phyloP scores from a whole-genome alignment of 2,797 vertebrate genomes.

The Malurus leucopterus region DNA sequence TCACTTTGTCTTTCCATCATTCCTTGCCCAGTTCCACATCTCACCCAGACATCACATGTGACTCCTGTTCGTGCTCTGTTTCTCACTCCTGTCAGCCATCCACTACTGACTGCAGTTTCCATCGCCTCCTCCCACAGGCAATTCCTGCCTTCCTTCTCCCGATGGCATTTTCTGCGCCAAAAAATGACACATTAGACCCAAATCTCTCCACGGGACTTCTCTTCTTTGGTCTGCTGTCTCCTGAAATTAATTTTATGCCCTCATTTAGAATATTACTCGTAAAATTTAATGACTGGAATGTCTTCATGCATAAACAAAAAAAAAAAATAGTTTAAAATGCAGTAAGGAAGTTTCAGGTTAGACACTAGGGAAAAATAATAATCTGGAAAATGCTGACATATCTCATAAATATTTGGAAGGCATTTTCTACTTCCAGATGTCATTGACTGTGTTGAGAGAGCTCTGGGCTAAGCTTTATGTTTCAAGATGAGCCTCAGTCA shows the following conservation, averaged over 20 bases:
- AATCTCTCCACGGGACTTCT: not conserved
- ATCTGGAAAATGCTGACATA: conserved; percentile 37
- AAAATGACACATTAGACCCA: not conserved
- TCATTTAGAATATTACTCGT: not conserved
- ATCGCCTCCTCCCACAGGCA: not conserved
- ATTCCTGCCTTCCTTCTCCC: not conserved
- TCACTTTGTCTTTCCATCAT: not conserved
- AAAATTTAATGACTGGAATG: conserved; percentile 3
- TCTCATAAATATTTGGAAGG: conserved; percentile 48
- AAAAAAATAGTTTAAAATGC: not conserved
- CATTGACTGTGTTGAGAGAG: not conserved
- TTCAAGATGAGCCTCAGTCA: not conserved
- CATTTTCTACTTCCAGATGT: conserved; percentile 53
- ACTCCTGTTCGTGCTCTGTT: not conserved
- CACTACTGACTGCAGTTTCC: not conserved
- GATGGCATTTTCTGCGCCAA: not conserved
- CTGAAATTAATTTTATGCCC: not conserved
- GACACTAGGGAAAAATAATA: not conserved
- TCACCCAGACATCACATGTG: not conserved
- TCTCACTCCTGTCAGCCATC: not conserved
- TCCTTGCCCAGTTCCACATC: not conserved
- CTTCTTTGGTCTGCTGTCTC: not conserved
- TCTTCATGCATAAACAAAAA: conserved; percentile 1
- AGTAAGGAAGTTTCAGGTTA: conserved; percentile 35
- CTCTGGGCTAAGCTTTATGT: not conserved